phyloP scores from a whole-genome alignment of 2,797 vertebrate species.

The Sebastolobus alascanus region DNA sequence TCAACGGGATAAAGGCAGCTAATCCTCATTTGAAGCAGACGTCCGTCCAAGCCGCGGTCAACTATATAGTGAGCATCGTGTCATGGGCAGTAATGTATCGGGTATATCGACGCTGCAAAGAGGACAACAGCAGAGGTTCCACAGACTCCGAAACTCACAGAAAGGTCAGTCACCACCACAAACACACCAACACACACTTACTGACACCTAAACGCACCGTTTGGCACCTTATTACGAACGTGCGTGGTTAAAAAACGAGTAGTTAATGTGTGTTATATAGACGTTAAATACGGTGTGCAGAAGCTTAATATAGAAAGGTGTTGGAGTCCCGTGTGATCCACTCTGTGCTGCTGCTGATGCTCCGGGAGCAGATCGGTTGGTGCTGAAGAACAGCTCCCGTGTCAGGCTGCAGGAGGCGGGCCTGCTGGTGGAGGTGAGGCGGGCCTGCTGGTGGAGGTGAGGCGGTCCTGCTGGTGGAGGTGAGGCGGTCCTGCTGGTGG shows the following conservation, averaged over 20 bases:
- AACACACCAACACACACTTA: background rate
- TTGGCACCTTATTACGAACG: background rate
- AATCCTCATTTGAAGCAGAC: conserved; percentile 2
- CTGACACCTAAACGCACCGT: background rate
- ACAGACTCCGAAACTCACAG: conserved; percentile 73
- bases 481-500: background rate
- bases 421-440: background rate
- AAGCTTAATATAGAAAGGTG: background rate
- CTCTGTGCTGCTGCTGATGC: background rate
- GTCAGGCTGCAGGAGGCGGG: conserved; percentile 1
- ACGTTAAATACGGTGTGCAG: background rate
- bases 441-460: background rate
- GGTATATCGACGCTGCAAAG: conserved; percentile 69
- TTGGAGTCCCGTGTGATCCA: background rate
- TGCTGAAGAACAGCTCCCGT: conserved; percentile 85
- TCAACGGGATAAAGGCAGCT: background rate
- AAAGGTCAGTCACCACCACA: conserved; percentile 73
- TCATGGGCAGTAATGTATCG: conserved; percentile 77
- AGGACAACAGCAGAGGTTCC: conserved; percentile 76
- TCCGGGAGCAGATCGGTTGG: conserved; percentile 33
- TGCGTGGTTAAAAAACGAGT: background rate
- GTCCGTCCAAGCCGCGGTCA: background rate
- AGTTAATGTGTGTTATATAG: background rate
- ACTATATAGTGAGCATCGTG: conserved; percentile 8
- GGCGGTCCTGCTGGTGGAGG: background rate